phyloP scores from a whole-genome alignment of 1,140 invertebrate genomes.

The Micrasema minimum region DNA sequence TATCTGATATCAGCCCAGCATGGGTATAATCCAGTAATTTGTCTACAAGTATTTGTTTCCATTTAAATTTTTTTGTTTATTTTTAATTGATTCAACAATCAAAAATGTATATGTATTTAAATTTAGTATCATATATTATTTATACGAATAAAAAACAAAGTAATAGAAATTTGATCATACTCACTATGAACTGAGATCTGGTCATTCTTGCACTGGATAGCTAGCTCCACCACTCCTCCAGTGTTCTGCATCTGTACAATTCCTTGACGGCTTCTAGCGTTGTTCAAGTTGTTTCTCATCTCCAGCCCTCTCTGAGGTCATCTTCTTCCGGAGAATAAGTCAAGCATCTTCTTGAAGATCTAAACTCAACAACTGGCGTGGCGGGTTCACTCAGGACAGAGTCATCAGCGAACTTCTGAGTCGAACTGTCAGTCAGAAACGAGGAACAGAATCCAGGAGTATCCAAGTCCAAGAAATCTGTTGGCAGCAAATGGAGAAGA shows the following conservation, averaged over 20 bases:
- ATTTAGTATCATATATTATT: no score
- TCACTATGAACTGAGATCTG: conserved; percentile 51
- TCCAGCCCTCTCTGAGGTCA: conserved; percentile 29
- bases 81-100: no score
- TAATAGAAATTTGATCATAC: conserved; percentile 38
- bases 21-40: no score
- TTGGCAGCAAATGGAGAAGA: conserved; percentile 40
- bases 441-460: conserved; percentile 42
- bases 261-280: conserved; percentile 24
- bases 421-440: conserved; percentile 37
- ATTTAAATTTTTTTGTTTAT: no score
- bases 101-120: no score
- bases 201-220: conserved; percentile 40
- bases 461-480: conserved; percentile 35
- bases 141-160: no score
- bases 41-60: no score
- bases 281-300: conserved; percentile 24
- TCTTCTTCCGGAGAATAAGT: conserved; percentile 50
- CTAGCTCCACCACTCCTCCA: conserved; percentile 40
- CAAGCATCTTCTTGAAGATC: conserved; percentile 48
- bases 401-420: conserved; percentile 41
- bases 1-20: no score
- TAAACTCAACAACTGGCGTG: conserved; percentile 47
- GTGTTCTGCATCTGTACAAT: conserved; percentile 33
- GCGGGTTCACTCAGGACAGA: conserved; percentile 49